Conservation (phyloP, 2,888 invertebrate species). For the Lacanobia wlatinum region DNA sequence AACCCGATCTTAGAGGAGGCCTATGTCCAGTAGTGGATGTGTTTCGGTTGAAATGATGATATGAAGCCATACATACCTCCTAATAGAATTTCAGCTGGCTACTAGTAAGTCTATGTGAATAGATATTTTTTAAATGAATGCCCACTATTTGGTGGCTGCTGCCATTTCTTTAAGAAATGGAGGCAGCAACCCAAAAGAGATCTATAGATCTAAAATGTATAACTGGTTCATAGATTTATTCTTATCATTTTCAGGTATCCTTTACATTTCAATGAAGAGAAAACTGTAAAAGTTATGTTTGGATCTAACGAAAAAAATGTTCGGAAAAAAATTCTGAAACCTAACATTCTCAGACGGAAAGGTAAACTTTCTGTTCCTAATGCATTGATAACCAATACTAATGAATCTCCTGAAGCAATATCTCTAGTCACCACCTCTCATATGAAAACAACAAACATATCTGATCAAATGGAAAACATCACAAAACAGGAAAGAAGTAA, state of each 20-base stretch:
- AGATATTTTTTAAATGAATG: not conserved
- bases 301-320: slow-evolving; percentile 78
- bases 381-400: slow-evolving; percentile 55
- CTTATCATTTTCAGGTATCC: slow-evolving; percentile 40
- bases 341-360: slow-evolving; percentile 85
- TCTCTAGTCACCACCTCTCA: slow-evolving; percentile 46
- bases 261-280: slow-evolving; percentile 56
- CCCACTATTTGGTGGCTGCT: not conserved
- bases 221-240: not conserved
- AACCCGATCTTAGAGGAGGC: too few species aligned
- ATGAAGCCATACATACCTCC: too few species aligned
- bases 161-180: not conserved
- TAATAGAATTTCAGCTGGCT: not conserved
- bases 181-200: too few species aligned
- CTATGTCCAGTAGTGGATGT: too few species aligned
- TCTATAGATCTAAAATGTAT: not conserved
- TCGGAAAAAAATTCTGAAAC: slow-evolving; percentile 83
- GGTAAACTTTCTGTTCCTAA: slow-evolving; percentile 68
- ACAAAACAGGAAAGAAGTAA: slow-evolving; percentile 20
- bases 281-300: slow-evolving; percentile 77
- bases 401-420: slow-evolving; percentile 67
- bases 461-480: slow-evolving; percentile 29
- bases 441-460: slow-evolving; percentile 26
- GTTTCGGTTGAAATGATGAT: too few species aligned
- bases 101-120: not conserved